These are phyloP conservation scores for Aspidoscelis tigris DNA, from an alignment of 2,113 vertebrate species.

Conservation along the genomic window DNA sequence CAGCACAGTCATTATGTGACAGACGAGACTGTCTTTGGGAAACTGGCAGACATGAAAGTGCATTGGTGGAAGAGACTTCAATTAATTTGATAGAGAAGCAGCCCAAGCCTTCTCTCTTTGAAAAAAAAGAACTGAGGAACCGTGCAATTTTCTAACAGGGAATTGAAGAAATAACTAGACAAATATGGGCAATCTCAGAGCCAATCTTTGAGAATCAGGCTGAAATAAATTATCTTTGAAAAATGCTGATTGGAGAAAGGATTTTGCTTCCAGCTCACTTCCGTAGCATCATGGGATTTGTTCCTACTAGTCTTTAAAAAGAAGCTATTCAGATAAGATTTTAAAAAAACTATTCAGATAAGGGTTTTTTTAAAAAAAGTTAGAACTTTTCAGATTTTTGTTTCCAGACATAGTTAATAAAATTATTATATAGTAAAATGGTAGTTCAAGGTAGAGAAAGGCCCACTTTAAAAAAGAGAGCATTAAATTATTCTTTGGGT, in stretches of 20 bases:
- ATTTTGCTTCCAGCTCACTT: conserved; percentile 57
- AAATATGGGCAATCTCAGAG: conserved; percentile 46
- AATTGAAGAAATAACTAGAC: conserved; percentile 51
- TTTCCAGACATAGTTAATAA: conserved; percentile 4
- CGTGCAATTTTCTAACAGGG: conserved; percentile 34
- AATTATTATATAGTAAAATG: not conserved
- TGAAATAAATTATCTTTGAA: conserved; percentile 59
- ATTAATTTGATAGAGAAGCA: conserved; percentile 62
- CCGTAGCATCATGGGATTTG: conserved; percentile 27
- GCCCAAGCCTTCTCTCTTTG: conserved; percentile 32
- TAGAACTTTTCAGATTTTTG: conserved; percentile 40
- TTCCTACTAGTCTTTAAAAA: conserved; percentile 54
- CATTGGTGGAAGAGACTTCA: conserved; percentile 50
- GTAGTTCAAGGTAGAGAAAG: conserved; percentile 7
- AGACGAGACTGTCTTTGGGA: conserved; percentile 67
- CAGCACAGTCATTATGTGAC: conserved; percentile 63
- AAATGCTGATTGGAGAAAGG: conserved; percentile 46
- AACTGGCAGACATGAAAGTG: conserved; percentile 54
- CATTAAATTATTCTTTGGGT: not conserved
- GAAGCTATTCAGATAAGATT: conserved; percentile 52
- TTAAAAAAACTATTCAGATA: conserved; percentile 13
- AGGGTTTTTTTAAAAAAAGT: conserved; percentile 29
- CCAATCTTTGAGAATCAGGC: conserved; percentile 50
- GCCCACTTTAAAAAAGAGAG: not conserved
- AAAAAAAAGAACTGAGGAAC: not conserved